A percentile compares a stretch with the other conserved stretches of the same genome.
Conservation (phyloP, 2,113 vertebrate species). For the Malurus melanocephalus region DNA sequence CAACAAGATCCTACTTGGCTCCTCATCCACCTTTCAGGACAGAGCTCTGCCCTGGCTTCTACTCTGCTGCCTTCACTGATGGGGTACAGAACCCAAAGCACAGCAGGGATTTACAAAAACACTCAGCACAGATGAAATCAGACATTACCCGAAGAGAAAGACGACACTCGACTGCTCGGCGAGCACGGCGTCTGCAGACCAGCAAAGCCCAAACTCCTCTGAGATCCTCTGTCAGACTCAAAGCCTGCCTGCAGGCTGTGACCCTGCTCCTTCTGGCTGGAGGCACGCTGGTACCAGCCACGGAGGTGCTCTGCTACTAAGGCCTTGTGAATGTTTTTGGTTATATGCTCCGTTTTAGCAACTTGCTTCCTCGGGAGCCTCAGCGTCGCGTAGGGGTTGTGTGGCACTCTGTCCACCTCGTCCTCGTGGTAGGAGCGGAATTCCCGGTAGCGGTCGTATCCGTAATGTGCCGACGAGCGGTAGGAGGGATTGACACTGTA, state of each 20-base stretch:
- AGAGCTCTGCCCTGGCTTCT: not conserved
- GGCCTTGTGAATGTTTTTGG: constrained; percentile 88
- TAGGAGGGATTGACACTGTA: constrained; percentile 89
- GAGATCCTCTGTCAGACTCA: constrained; percentile 83
- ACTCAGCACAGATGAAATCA: not conserved
- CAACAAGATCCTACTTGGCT: not conserved
- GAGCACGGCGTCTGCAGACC: constrained; percentile 78
- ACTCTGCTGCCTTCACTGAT: not conserved
- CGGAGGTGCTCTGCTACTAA: constrained; percentile 90
- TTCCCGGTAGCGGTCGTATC: constrained; percentile 69
- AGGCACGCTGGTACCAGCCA: constrained; percentile 94
- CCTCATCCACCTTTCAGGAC: not conserved
- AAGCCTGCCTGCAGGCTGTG: constrained; percentile 75
- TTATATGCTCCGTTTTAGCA: constrained; percentile 77
- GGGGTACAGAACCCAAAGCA: not conserved
- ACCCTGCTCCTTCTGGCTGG: constrained; percentile 76
- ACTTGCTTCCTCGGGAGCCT: constrained; percentile 81
- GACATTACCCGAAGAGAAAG: constrained; percentile 81
- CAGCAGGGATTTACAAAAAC: not conserved
- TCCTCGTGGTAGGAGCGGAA: constrained; percentile 78
- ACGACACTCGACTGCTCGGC: constrained; percentile 74
- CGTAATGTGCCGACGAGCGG: constrained; percentile 71
- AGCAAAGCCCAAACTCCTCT: constrained; percentile 83
- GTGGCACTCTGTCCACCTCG: constrained; percentile 77
- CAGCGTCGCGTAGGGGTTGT: constrained; percentile 88